These are phyloP conservation scores for Agapornis roseicollis DNA, from an alignment of 2,113 vertebrate species.

Conservation along the genomic window DNA sequence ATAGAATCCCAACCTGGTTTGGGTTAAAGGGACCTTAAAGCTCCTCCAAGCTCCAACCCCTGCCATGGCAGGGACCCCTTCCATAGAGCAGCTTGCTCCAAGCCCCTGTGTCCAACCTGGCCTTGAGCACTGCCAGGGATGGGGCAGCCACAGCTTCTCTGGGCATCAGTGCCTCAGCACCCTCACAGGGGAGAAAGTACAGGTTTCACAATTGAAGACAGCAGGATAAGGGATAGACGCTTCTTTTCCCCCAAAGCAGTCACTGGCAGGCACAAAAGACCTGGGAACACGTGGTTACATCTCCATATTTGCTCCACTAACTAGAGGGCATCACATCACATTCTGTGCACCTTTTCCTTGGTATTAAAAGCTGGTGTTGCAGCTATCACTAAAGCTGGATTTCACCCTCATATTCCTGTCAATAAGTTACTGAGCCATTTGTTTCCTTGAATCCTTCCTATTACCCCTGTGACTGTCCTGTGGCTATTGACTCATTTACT, in stretches of 20 bases:
- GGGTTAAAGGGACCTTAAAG: no score
- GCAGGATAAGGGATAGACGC: not conserved
- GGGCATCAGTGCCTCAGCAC: not conserved
- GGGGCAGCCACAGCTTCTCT: not conserved
- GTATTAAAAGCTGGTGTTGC: accelerated
- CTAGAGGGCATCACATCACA: not conserved
- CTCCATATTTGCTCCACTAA: not conserved
- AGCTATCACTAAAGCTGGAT: not conserved
- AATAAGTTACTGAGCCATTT: not conserved
- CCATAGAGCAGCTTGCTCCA: no score
- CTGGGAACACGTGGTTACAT: not conserved
- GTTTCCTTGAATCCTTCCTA: not conserved
- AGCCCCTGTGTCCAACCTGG: no score
- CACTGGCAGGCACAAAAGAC: not conserved
- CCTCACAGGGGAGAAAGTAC: not conserved
- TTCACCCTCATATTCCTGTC: not conserved
- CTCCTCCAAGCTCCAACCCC: no score
- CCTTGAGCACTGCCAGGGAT: not conserved
- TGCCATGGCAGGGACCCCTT: not conserved
- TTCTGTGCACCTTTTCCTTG: not conserved
- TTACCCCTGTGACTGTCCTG: not conserved
- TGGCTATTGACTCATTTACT: not conserved
- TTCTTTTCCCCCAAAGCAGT: not conserved
- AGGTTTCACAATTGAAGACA: not conserved
- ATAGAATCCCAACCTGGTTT: no score